Percentiles rank a stretch among this genome's conserved stretches.
Conservation (phyloP, 2,113 vertebrate species). For the Chascanopsetta lugubris region DNA sequence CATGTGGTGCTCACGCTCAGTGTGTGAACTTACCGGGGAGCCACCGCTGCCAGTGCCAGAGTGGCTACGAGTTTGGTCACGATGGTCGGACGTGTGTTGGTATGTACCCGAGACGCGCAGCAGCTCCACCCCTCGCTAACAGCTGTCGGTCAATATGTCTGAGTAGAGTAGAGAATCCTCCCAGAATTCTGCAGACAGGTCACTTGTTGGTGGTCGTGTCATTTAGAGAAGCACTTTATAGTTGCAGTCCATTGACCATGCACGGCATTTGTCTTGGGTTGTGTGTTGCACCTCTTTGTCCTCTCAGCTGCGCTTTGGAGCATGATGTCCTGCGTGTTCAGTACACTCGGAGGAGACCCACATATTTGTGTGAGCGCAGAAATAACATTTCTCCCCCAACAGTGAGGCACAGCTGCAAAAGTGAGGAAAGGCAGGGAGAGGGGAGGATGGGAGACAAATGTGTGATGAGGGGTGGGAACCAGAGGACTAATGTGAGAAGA, state of each 20-base stretch:
- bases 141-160: too few relatives aligned
- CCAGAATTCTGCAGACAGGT: too few relatives aligned
- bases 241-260: too few relatives aligned
- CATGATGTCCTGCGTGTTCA: background rate
- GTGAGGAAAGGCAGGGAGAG: conserved; percentile 18
- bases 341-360: background rate
- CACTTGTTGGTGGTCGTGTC: too few relatives aligned
- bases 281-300: background rate
- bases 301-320: background rate
- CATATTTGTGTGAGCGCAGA: conserved; percentile 25
- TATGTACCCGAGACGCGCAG: conserved; percentile 69
- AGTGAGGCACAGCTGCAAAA: conserved; percentile 59
- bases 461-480: conserved; percentile 26
- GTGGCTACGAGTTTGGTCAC: conserved; percentile 75
- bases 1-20: conserved; percentile 81
- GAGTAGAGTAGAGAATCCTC: too few relatives aligned
- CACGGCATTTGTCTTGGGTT: background rate
- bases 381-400: conserved; percentile 38
- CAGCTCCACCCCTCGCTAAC: too few relatives aligned
- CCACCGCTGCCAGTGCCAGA: conserved; percentile 86
- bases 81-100: conserved; percentile 83
- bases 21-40: conserved; percentile 86
- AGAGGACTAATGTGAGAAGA: conserved; percentile 35
- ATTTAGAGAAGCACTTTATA: too few relatives aligned
- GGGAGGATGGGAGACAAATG: conserved; percentile 51